Percentiles rank a stretch among this genome's conserved stretches.
phyloP scores from a whole-genome alignment of 2,888 invertebrate genomes.

The Zaprionus bogoriensis region DNA sequence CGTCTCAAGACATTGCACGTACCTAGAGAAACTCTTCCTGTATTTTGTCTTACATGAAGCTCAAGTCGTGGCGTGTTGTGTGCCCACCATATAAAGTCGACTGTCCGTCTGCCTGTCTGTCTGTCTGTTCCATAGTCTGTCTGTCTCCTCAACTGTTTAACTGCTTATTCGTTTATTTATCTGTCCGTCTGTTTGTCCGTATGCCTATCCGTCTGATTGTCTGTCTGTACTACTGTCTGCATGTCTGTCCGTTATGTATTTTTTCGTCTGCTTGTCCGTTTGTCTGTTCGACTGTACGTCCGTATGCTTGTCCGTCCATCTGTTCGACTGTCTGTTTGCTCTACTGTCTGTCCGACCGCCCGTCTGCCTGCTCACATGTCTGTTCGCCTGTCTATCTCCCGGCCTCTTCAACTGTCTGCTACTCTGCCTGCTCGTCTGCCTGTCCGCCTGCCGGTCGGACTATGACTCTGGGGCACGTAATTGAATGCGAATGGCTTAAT shows the following conservation, averaged over 20 bases:
- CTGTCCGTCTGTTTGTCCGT: slow-evolving; percentile 12
- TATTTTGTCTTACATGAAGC: slow-evolving; percentile 56
- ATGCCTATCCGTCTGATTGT: slow-evolving; percentile 12
- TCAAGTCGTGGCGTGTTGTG: slow-evolving; percentile 34
- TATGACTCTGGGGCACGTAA: slow-evolving; percentile 56
- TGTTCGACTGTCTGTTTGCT: slow-evolving; percentile 13
- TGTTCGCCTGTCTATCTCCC: not conserved
- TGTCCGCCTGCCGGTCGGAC: slow-evolving; percentile 6
- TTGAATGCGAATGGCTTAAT: slow-evolving; percentile 71
- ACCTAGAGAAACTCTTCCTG: slow-evolving; percentile 53
- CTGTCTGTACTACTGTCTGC: slow-evolving; percentile 4
- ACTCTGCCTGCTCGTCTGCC: not conserved
- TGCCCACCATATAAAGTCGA: slow-evolving; percentile 5
- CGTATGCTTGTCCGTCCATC: not conserved
- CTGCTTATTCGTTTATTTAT: not conserved
- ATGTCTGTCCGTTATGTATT: not conserved
- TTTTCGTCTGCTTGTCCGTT: slow-evolving; percentile 1
- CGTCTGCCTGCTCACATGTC: slow-evolving; percentile 1
- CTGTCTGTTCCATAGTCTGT: not conserved
- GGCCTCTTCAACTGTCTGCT: slow-evolving; percentile 12
- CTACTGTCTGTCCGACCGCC: slow-evolving; percentile 10
- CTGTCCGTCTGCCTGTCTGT: slow-evolving; percentile 12
- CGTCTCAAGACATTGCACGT: slow-evolving; percentile 31
- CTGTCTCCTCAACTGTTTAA: slow-evolving; percentile 13
- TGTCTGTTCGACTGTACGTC: slow-evolving; percentile 14